Evolutionary conservation across 2,888 invertebrate species (phyloP), one percentile per base, ranked within the genome.

Genomic region (Petrolisthes manimaculis): DNA sequence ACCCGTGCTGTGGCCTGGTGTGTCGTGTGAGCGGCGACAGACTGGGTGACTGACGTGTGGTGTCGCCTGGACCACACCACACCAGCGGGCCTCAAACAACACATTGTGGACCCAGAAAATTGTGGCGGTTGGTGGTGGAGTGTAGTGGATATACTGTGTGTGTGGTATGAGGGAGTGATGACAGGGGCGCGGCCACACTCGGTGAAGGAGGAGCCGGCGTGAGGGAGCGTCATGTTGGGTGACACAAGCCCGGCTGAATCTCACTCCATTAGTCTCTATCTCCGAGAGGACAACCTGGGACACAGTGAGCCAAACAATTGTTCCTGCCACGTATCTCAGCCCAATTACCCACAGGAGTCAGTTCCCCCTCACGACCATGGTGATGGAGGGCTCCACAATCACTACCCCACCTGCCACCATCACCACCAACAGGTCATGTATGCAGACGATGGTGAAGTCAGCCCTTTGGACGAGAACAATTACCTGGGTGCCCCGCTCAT

Each of bases 191-290:
- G 18, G n/a, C 53, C 78, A n/a, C 53, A 21, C 78, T 51, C 37
- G 37, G 37, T 37, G 37, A 37, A 37, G 37, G 37, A 37, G 37
- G 37, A 61, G 67, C 9, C 9, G 67, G 67, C 4, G 67, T 61
- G 71, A n/a, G n/a, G 14, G 71, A 71, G 71, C 71, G 71, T n/a
- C 71, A 71, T 71, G 71, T 71, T 71, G 71, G 71, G 71, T 71
- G 71, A 18, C 71, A 71, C 71, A 14, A 71, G 71, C 21, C 71
- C 71, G 6, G 71, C 8, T 71, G 6, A 21, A 18, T 8, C 14
- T 71, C n/a, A 71, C 71, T n/a, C 14, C 21, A 21, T n/a, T 71
- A 21, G n/a, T 21, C 21, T 71, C 21, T 71, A 21, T n/a, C n/a
- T 71, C 8, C n/a, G 71, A n/a, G 71, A 71, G 71, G 21, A 71